These are phyloP conservation scores for Setophaga coronata DNA, from an alignment of 2,113 vertebrate genomes.

Conservation along the genomic window DNA sequence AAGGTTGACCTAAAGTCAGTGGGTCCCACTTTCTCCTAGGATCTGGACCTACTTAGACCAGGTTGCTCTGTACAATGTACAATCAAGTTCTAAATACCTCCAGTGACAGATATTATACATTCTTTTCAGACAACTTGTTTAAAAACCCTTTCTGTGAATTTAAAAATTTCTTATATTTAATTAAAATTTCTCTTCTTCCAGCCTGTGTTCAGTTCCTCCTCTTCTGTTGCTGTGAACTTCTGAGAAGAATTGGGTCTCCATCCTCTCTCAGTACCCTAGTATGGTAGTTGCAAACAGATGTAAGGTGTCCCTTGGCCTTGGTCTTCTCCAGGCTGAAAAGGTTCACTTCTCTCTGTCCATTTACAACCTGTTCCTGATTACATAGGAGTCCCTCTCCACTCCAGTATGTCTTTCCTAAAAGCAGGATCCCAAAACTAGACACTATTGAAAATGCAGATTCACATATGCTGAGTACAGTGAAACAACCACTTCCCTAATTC, in stretches of 20 bases:
- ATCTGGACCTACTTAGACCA: background rate
- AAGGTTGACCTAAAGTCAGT: background rate
- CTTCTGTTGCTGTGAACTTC: background rate
- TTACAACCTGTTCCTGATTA: background rate
- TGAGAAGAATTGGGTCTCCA: background rate
- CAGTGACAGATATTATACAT: background rate
- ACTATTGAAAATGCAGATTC: background rate
- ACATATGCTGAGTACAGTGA: background rate
- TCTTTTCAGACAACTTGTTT: background rate
- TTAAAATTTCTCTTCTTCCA: background rate
- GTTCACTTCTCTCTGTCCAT: background rate
- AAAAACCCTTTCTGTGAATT: background rate
- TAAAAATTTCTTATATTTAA: background rate
- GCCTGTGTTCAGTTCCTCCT: background rate
- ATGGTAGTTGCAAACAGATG: background rate
- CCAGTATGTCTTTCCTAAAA: background rate
- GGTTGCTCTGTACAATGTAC: background rate
- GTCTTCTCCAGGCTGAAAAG: background rate
- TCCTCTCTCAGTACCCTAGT: background rate
- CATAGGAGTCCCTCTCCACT: rapidly evolving
- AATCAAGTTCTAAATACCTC: background rate
- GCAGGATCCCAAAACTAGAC: background rate
- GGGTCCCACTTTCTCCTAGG: background rate
- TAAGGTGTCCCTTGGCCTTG: background rate
- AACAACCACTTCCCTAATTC: background rate